Base-by-base conservation (phyloP, 2,888 invertebrate species). In the Cosmia pyralina region DNA sequence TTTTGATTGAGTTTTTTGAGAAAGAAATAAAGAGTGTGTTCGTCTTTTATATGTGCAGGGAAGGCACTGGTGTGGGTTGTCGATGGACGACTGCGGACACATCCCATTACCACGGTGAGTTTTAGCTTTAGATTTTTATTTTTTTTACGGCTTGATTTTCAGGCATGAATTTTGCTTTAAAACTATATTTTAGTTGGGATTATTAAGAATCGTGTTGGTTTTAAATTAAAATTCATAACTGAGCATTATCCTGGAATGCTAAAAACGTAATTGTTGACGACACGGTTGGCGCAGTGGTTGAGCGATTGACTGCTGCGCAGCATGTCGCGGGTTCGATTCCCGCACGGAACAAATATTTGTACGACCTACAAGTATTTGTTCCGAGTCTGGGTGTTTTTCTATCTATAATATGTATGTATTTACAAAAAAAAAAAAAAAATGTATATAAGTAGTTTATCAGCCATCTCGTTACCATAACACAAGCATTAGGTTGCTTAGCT, bases 31-130 rank as follows among this genome's bases (percentile, higher is more conserved):
- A 94, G 96, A 95, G 96, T 96, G 96, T 96, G 96, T 94, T 92
- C 95, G 94, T 95, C 94, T 92, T 78, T 96, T 96, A 96, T 96
- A 94, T 96, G 96, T 96, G 96, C 96, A 96, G 96, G 96, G 94
- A 92, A 92, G 92, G 88, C 89, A 89, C 89, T 81, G 85, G 87
- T 86, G 89, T 86, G 88, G 87, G 85, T 83, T 85, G 87, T 88
- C 83, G 81, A 73, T 79, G 77, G 76, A 77, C 72, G 87, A 89
- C 72, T 83, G 79, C 72, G 89, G 72, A 63, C 69, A 65, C 86
- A 63, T 80, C 83, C 80, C 83, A 80, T 75, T 44, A 66, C 70
- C 80, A 87, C 85, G 92, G 93, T 93, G 90, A 93, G 93, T 85
- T 10, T 63, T 85, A 85, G 63, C n/a, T 59, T 64, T 77, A 81